Evolutionary conservation across 1,140 invertebrate species (phyloP).

Genomic region (Holcopasites calliopsidis): DNA sequence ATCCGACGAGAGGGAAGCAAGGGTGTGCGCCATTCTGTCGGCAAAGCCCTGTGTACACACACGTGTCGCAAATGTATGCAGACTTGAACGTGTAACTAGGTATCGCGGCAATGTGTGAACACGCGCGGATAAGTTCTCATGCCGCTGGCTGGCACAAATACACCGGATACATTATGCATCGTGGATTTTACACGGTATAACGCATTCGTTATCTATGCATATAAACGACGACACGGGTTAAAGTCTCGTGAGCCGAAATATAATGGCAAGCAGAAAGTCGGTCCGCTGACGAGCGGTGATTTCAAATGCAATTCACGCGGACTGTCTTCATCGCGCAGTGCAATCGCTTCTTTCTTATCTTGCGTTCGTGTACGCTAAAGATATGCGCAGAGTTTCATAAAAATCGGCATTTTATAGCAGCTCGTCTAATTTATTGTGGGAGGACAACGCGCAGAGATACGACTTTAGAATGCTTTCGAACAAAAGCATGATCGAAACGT

Average conservation of each 20-base stretch:
- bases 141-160: conserved; percentile 55
- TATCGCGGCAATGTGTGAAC: conserved; percentile 19
- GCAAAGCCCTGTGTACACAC: background rate
- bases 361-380: background rate
- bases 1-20: background rate
- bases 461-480: background rate
- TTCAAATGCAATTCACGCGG: background rate
- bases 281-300: background rate
- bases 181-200: conserved; percentile 70
- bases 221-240: conserved; percentile 12
- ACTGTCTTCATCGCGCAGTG: background rate
- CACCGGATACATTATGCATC: conserved; percentile 71
- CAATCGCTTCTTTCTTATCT: background rate
- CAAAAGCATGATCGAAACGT: background rate
- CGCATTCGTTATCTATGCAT: conserved; percentile 70
- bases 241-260: conserved; percentile 8
- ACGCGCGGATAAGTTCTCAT: conserved; percentile 41
- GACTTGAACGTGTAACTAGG: background rate
- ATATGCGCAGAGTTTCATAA: too few relatives aligned
- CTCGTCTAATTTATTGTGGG: too few relatives aligned
- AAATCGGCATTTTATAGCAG: too few relatives aligned
- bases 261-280: conserved; percentile 2
- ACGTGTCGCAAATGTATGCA: background rate
- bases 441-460: background rate
- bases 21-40: background rate